phyloP scores from a whole-genome alignment of 2,888 invertebrate genomes.

The Bibio marci region DNA sequence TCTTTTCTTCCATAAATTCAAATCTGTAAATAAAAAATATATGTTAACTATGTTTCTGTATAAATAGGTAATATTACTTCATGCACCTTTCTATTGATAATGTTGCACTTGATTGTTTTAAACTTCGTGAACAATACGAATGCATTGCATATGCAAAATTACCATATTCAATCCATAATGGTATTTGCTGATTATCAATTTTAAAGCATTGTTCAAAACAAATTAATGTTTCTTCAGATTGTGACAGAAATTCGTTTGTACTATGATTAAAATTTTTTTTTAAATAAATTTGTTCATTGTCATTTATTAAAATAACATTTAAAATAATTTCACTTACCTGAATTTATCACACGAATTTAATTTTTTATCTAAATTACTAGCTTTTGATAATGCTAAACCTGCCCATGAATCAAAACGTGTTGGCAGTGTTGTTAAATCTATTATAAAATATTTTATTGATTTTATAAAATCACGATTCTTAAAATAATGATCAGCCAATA shows the following conservation, averaged over 20 bases:
- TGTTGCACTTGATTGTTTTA: slow-evolving; percentile 64
- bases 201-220: slow-evolving; percentile 70
- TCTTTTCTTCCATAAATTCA: slow-evolving; percentile 54
- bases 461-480: slow-evolving; percentile 63
- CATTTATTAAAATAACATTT: background rate
- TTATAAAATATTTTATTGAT: slow-evolving; percentile 64
- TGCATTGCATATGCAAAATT: slow-evolving; percentile 79
- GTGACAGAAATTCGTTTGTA: slow-evolving; percentile 46
- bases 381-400: slow-evolving; percentile 66
- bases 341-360: slow-evolving; percentile 54
- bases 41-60: background rate
- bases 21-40: slow-evolving; percentile 28
- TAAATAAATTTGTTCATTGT: background rate
- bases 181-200: slow-evolving; percentile 52
- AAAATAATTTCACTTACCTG: slow-evolving; percentile 25
- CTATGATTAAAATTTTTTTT: slow-evolving; percentile 6
- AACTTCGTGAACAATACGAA: slow-evolving; percentile 71
- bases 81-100: slow-evolving; percentile 47
- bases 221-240: slow-evolving; percentile 53
- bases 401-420: slow-evolving; percentile 85
- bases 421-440: slow-evolving; percentile 68
- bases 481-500: slow-evolving; percentile 86
- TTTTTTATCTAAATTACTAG: slow-evolving; percentile 58
- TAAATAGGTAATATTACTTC: background rate
- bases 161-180: slow-evolving; percentile 83